Evolutionary conservation across 2,113 vertebrate species (phyloP), one percentile per base, ranked within the genome.

Genomic region (Oriolus oriolus): DNA sequence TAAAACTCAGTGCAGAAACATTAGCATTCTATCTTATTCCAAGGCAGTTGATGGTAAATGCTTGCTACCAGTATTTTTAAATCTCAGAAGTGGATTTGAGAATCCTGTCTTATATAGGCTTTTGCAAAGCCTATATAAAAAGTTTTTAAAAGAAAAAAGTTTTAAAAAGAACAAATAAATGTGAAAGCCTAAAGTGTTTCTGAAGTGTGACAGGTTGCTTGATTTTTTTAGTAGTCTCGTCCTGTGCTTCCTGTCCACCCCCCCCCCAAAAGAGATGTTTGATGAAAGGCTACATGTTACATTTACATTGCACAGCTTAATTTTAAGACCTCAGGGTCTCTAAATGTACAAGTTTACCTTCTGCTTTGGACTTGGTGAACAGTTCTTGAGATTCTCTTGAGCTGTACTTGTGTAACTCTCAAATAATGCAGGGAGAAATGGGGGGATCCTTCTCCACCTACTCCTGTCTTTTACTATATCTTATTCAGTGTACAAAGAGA

Each of bases 391-490:
- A 52, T 66, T 63, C 28, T 74, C 56, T 86, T 63, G 35, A 84
- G 24, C 68, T 95, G 24, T 82, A 28, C 18, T 83, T 47, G 23
- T 44, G 24, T 89, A 74, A 59, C 33, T 82, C 52, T 84, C 44
- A 65, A 66, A 10, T 83, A 88, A 82, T 19, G n/a, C 35, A 81
- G 84, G 70, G 52, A 90, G 68, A 70, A 88, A 81, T 28, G 59
- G 74, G 57, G 45, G 68, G 44, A 52, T 86, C 84, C 93, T 92
- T 97, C 44, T 94, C 70, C 93, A 78, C 76, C 64, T 93, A 79
- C 70, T 95, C 71, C 79, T 95, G 37, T 91, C 89, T 94, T 93
- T 89, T 87, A 79, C 86, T 96, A 2, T 87, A 82, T 79, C 87
- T 94, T 78, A 78, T 27, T 84, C 71, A 83, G 19, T 64, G 28